These are phyloP conservation scores for Aphis gossypii DNA, from an alignment of 1,140 invertebrate genomes.

Conservation along the genomic window DNA sequence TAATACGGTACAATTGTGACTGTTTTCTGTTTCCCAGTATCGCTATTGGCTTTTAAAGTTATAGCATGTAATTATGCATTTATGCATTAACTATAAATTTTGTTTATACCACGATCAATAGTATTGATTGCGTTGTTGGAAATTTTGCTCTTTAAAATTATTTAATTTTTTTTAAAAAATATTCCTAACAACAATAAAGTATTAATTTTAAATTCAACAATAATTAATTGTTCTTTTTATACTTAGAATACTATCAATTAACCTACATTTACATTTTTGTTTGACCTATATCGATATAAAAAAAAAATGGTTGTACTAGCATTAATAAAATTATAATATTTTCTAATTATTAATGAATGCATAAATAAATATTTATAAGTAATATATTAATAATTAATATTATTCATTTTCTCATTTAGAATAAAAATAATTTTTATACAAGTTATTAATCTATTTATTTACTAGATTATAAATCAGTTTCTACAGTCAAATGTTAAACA, in stretches of 20 bases:
- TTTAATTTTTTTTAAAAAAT: too few relatives aligned
- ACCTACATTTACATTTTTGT: not conserved
- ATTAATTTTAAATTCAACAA: not conserved
- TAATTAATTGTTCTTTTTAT: not conserved
- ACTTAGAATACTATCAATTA: not conserved
- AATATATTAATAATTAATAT: not conserved
- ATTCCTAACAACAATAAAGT: not conserved
- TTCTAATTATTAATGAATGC: not conserved
- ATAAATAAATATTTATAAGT: not conserved
- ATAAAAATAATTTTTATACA: not conserved
- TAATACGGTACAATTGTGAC: not conserved
- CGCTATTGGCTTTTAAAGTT: too few relatives aligned
- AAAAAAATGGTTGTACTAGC: not conserved
- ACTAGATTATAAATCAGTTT: not conserved
- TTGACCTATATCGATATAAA: not conserved
- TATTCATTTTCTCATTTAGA: not conserved
- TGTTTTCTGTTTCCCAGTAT: not conserved
- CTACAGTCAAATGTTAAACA: not conserved
- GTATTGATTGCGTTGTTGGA: not conserved
- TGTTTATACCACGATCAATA: not conserved
- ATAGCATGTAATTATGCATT: too few relatives aligned
- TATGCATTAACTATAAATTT: too few relatives aligned
- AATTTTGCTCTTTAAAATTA: not conserved
- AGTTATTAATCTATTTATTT: not conserved
- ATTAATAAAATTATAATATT: too few relatives aligned